A percentile compares a stretch with the other conserved stretches of the same genome.
These are phyloP conservation scores for Dicrurus megarhynchus DNA, from an alignment of 2,113 vertebrate species.

Conservation along the genomic window DNA sequence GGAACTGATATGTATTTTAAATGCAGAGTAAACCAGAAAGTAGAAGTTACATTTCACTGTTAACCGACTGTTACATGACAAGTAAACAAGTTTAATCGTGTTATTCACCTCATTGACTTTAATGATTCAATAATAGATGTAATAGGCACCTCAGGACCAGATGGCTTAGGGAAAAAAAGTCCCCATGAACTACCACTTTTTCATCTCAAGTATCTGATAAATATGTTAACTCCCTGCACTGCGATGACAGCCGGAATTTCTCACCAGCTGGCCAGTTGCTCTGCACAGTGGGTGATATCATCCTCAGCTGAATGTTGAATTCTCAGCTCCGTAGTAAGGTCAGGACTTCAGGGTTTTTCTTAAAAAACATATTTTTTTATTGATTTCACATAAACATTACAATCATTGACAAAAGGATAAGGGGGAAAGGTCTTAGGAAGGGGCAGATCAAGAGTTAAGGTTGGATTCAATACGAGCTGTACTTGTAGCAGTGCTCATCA, in stretches of 20 bases:
- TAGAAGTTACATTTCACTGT: slow-evolving; percentile 70
- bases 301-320: neutral
- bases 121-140: slow-evolving; percentile 81
- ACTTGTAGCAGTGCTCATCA: neutral
- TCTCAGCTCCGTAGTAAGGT: slow-evolving; percentile 11
- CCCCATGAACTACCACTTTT: slow-evolving; percentile 68
- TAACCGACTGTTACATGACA: slow-evolving; percentile 75
- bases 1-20: neutral
- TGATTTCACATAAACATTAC: neutral
- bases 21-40: neutral
- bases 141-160: slow-evolving; percentile 78
- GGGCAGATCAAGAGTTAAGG: neutral
- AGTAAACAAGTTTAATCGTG: slow-evolving; percentile 79
- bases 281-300: slow-evolving; percentile 8
- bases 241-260: slow-evolving; percentile 58
- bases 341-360: neutral
- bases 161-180: slow-evolving; percentile 68
- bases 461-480: neutral
- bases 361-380: neutral
- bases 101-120: slow-evolving; percentile 82
- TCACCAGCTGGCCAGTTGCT: slow-evolving; percentile 73
- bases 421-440: neutral
- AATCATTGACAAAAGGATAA: neutral
- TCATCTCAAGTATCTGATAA: slow-evolving; percentile 77
- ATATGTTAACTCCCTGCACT: slow-evolving; percentile 65